Evolutionary conservation across 1,140 invertebrate species (phyloP).

Genomic region (Tetramorium parvispinum): DNA sequence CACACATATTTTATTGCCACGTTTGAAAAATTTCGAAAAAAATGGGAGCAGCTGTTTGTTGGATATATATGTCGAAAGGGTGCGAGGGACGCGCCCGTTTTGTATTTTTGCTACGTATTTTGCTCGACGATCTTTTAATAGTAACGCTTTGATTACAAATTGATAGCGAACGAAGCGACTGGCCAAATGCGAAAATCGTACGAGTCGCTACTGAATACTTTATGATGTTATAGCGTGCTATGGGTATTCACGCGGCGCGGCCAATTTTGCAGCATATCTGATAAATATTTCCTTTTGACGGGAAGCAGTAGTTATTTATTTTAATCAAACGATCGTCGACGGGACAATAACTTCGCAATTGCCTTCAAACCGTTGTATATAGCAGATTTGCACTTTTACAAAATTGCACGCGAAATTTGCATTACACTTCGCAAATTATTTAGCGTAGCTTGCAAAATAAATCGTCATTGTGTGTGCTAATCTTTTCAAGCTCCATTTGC

Average conservation of each 20-base stretch:
- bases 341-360: constrained; percentile 57
- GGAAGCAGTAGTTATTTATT: constrained; percentile 57
- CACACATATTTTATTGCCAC: constrained; percentile 74
- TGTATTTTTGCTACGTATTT: constrained; percentile 52
- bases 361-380: constrained; percentile 26
- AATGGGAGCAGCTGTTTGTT: constrained; percentile 71
- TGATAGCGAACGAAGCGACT: constrained; percentile 61
- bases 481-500: neutral
- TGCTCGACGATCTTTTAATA: constrained; percentile 58
- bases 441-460: constrained; percentile 27
- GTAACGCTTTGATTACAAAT: constrained; percentile 62
- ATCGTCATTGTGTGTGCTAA: neutral
- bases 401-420: constrained; percentile 54
- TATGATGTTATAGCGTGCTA: constrained; percentile 58
- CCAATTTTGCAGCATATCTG: constrained; percentile 54
- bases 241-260: constrained; percentile 48
- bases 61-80: constrained; percentile 47
- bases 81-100: constrained; percentile 49
- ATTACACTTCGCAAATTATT: constrained; percentile 50
- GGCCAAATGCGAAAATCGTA: constrained; percentile 58
- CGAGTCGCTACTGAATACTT: constrained; percentile 60
- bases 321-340: constrained; percentile 60
- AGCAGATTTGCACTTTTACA: constrained; percentile 48
- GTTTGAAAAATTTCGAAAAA: constrained; percentile 63
- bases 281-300: constrained; percentile 63